Percentiles rank a stretch among this genome's conserved stretches.
Evolutionary conservation across 2,888 invertebrate genomes (phyloP).

Genomic region (Meghimatium bilineatum): DNA sequence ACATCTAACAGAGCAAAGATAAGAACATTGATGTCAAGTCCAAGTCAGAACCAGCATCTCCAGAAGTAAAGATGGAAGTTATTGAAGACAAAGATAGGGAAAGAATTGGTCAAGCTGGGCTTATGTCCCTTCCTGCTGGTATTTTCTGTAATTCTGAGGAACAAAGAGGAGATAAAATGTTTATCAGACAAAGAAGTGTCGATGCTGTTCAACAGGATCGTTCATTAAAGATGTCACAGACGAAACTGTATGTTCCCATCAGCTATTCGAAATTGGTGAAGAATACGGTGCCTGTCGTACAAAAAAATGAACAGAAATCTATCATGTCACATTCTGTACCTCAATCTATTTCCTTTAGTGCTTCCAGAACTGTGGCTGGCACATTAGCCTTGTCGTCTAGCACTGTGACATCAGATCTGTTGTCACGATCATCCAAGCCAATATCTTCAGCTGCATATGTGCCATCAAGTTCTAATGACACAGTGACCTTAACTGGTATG

Average conservation of each 20-base stretch:
- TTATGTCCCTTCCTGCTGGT: conserved; percentile 39
- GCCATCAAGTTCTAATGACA: conserved; percentile 9
- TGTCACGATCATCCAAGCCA: background rate
- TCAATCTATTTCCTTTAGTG: background rate
- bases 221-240: too few species aligned
- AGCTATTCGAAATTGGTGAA: background rate
- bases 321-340: background rate
- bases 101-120: background rate
- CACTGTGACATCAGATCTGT: background rate
- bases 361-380: background rate
- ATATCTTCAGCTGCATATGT: background rate
- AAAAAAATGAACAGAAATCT: background rate
- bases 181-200: background rate
- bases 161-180: background rate
- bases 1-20: conserved; percentile 3
- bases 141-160: conserved; percentile 14
- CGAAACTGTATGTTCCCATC: background rate
- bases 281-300: background rate
- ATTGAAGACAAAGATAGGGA: conserved; percentile 19
- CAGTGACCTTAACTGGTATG: conserved; percentile 33
- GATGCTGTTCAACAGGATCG: background rate
- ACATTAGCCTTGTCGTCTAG: background rate
- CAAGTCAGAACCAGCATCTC: conserved; percentile 34
- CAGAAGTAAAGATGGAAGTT: conserved; percentile 38
- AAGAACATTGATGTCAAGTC: background rate